Conservation (phyloP, 2,797 vertebrate genomes). For the Acanthurus tractus region DNA sequence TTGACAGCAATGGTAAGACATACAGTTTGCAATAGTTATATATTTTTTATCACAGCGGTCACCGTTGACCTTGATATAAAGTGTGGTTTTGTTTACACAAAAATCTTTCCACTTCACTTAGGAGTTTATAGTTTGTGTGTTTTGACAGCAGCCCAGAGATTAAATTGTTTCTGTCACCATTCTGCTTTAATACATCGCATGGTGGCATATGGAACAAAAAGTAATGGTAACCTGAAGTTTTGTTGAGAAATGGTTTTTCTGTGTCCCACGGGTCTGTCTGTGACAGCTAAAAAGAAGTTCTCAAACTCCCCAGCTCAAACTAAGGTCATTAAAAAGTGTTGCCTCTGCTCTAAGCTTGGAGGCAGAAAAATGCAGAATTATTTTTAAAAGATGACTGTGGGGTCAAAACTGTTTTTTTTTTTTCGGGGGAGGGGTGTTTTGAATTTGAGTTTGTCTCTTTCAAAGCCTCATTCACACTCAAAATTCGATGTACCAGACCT, state of each 20-base stretch:
- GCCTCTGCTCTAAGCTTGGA: slow-evolving; percentile 49
- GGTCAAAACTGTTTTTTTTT: slow-evolving; percentile 29
- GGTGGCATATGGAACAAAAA: slow-evolving; percentile 36
- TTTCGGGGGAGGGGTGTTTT: slow-evolving; percentile 17
- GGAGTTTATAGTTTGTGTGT: background rate
- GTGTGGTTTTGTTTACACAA: background rate
- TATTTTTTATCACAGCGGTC: background rate
- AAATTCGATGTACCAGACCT: background rate
- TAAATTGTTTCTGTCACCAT: slow-evolving; percentile 28
- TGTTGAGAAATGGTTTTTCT: slow-evolving; percentile 44
- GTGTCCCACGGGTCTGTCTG: slow-evolving; percentile 38
- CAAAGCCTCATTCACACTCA: slow-evolving; percentile 3
- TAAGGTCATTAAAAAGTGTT: slow-evolving; percentile 71
- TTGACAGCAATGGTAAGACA: background rate
- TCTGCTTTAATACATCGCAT: slow-evolving; percentile 21
- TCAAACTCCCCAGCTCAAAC: slow-evolving; percentile 55
- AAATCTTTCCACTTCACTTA: background rate
- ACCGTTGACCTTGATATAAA: slow-evolving; percentile 3
- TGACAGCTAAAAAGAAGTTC: slow-evolving; percentile 62
- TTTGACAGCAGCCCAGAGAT: slow-evolving; percentile 36
- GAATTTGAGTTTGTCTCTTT: slow-evolving; percentile 15
- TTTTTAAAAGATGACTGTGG: slow-evolving; percentile 45
- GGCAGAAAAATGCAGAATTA: slow-evolving; percentile 42
- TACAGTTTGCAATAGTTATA: background rate
- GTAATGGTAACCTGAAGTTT: slow-evolving; percentile 43